These are phyloP conservation scores for Hermodice carunculata DNA, from an alignment of 2,888 invertebrate species.

Conservation along the genomic window DNA sequence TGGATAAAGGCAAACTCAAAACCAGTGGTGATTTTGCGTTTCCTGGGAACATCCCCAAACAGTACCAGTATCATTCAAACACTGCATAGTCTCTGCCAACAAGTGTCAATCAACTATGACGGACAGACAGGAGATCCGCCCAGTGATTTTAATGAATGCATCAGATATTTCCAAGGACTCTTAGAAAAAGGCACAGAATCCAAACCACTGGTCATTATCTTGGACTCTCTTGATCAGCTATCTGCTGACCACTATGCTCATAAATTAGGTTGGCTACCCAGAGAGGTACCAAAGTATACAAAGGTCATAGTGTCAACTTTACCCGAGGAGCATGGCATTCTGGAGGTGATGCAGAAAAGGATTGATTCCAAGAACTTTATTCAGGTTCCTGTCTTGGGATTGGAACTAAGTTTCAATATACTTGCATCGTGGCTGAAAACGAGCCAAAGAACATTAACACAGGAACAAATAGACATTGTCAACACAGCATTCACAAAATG, in stretches of 20 bases:
- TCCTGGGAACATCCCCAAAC: constrained; percentile 58
- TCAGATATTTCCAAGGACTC: constrained; percentile 46
- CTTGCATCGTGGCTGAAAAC: constrained; percentile 79
- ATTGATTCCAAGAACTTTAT: constrained; percentile 90
- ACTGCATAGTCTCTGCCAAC: constrained; percentile 52
- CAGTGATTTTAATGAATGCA: constrained; percentile 49
- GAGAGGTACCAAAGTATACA: constrained; percentile 50
- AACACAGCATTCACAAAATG: constrained; percentile 45
- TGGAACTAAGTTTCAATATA: constrained; percentile 7
- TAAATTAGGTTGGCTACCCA: constrained; percentile 59
- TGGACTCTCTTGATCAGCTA: constrained; percentile 56
- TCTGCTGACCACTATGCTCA: constrained; percentile 49
- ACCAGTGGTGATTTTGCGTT: constrained; percentile 46
- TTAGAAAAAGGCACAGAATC: constrained; percentile 49
- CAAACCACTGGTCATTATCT: constrained; percentile 51
- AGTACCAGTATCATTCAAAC: constrained; percentile 52
- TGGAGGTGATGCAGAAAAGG: constrained; percentile 78
- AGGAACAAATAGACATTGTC: constrained; percentile 47
- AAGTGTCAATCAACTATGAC: constrained; percentile 45
- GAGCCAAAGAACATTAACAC: constrained; percentile 21
- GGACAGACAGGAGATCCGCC: constrained; percentile 34
- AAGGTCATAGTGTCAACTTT: constrained; percentile 55
- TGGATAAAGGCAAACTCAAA: not conserved
- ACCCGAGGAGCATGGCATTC: constrained; percentile 71
- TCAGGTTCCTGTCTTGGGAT: constrained; percentile 59